A percentile compares a stretch with the other conserved stretches of the same genome.
Conservation (phyloP, 2,888 invertebrate species). For the Eupithecia subfuscata region DNA sequence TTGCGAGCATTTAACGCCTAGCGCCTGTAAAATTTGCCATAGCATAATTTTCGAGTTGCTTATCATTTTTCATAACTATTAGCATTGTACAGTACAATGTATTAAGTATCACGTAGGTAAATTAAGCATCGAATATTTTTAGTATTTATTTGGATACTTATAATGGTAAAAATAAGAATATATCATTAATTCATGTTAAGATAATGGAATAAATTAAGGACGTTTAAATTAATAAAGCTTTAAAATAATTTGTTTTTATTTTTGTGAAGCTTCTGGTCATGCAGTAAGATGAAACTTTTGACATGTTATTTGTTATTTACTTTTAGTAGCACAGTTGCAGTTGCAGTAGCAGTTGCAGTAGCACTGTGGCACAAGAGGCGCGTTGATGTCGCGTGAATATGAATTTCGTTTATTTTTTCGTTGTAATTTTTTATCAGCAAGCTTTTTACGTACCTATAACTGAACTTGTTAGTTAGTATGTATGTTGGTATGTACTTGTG, state of each 20-base stretch:
- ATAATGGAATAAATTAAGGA: not conserved
- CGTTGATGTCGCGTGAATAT: not conserved
- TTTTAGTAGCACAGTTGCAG: not conserved
- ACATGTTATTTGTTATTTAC: no score
- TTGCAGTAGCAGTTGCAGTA: not conserved
- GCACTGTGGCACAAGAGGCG: not conserved
- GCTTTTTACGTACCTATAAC: no score
- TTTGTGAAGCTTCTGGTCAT: not conserved
- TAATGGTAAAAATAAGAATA: not conserved
- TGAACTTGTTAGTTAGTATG: no score
- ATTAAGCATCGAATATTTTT: not conserved
- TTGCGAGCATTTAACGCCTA: not conserved
- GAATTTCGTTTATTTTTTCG: not conserved
- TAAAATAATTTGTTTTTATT: not conserved
- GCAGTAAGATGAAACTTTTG: not conserved
- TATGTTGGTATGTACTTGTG: no score
- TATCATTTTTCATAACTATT: not conserved
- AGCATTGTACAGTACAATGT: not conserved
- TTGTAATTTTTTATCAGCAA: no score
- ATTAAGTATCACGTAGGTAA: not conserved
- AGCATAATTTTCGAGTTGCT: not conserved
- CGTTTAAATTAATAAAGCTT: not conserved
- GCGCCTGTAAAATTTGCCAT: not conserved
- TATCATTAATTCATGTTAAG: not conserved
- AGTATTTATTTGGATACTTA: not conserved